These are phyloP conservation scores for Lycocerus yunnanus DNA, from an alignment of 2,888 invertebrate genomes.

Conservation along the genomic window DNA sequence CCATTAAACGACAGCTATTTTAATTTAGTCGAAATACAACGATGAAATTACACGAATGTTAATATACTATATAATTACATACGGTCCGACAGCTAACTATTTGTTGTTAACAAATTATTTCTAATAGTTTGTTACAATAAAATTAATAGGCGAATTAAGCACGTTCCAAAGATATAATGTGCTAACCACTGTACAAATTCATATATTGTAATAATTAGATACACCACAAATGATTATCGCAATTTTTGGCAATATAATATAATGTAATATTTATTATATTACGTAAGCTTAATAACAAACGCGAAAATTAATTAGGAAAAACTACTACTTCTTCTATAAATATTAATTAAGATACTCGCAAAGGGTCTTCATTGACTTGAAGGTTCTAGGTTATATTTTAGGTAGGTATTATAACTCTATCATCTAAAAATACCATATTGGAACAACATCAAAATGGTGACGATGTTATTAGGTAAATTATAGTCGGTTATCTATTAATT, in stretches of 20 bases:
- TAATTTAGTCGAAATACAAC: background rate
- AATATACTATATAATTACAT: background rate
- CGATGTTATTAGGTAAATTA: background rate
- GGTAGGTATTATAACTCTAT: background rate
- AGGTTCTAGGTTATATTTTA: background rate
- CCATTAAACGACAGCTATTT: background rate
- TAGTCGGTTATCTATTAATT: background rate
- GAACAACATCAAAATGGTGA: background rate
- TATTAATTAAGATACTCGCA: background rate
- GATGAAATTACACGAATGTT: background rate
- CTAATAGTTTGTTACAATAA: background rate
- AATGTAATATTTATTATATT: background rate
- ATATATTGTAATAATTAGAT: background rate
- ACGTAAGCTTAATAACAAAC: background rate
- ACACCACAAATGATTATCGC: background rate
- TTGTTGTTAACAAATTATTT: background rate
- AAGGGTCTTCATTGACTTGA: background rate
- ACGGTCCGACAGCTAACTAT: background rate
- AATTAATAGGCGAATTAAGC: background rate
- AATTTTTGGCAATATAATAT: background rate
- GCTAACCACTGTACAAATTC: background rate
- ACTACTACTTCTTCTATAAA: background rate
- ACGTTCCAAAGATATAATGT: background rate
- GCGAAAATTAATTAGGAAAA: background rate
- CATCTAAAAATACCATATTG: background rate